Base-by-base conservation (phyloP, 2,797 vertebrate genomes). In the Bucorvus abyssinicus region DNA sequence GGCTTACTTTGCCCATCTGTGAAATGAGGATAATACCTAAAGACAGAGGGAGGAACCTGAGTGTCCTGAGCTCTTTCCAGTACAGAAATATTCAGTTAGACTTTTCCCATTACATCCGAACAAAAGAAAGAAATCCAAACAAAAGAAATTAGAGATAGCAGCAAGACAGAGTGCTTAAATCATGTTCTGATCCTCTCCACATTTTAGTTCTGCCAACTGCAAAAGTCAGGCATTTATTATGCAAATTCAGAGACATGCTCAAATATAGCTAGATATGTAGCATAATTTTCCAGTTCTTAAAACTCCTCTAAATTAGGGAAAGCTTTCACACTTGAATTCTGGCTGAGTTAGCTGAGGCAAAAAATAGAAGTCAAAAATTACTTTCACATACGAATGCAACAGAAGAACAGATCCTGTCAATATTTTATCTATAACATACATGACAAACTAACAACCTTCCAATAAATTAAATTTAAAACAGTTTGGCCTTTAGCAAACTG, bases 281-380 rank as follows among this genome's bases (percentile, higher is more conserved):
- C 73, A 85, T 91, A 94, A 95, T 93, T 93, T 88, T 84, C 88
- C 82, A 92, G 73, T 86, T 91, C 94, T 93, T 94, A 92, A 93
- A 92, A 92, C 67, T 90, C 70, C 59, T 89, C 67, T 90, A 82
- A 92, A 92, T 92, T 90, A 96, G 38, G 73, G 65, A 91, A 95
- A 94, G 76, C 65, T n/a, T 94, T 94, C 83, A 84, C 80, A 75
- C 59, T 85, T 89, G 65, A 80, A 91, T 91, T 93, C 89, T 94
- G 78, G 9, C 64, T 36, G 71, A 85, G 49, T 82, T 85, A 91
- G 78, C 63, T 86, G 65, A 63, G 84, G 63, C 42, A 60, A 94
- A 79, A 94, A 77, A 49, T 13, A 89, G 50, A 91, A 87, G 44
- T 79, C 59, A 93, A 82, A 93, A 92, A 92, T 53, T 7, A 76